Evolutionary conservation across 2,113 vertebrate species (phyloP), one percentile per base, ranked within the genome.

Genomic region (Symphodus melops): DNA sequence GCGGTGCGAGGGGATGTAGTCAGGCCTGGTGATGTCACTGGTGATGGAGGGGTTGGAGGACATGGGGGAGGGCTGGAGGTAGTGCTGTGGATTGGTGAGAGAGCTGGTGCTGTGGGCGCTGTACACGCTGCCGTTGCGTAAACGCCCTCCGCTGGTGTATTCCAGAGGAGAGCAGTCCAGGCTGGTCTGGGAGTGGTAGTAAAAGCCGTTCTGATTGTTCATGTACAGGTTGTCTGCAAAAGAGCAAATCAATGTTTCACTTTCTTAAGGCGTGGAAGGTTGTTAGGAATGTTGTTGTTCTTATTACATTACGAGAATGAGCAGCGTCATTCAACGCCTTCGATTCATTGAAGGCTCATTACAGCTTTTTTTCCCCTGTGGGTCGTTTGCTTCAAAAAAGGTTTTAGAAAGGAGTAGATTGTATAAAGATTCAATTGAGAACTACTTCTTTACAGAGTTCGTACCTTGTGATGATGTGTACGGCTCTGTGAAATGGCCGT

Each of bases 41-140:
- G 96, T 96, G 71, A 99, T 99, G 76, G 97, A 99, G 1, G 97
- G 97, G 90, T 98, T 99, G 59, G 98, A 99, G 70, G 98, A 99
- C 96, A 98, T 94, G 0, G 98, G 98, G 0, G 98, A 99, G 0
- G 98, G 96, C 91, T 99, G 98, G 84, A 96, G 74, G 85, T 95
- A 97, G 87, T 98, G 96, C 73, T 98, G 97, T 0, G 96, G 96
- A 46, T 96, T 98, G 79, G 97, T 99, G 39, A 99, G 89, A 28
- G 98, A 99, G 94, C 93, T 98, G 28, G 97, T 98, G 90, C 98
- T 99, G 85, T 98, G 98, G 0, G 98, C 96, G 0, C 98, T 99
- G 85, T 99, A 99, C 63, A 99, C 96, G 0, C 98, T 99, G 79
- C 97, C 98, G 0, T 98, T 99, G 1, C 97, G 96, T 75, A 98